Evolutionary conservation across 2,113 vertebrate genomes (phyloP).

Genomic region (Anguilla rostrata): DNA sequence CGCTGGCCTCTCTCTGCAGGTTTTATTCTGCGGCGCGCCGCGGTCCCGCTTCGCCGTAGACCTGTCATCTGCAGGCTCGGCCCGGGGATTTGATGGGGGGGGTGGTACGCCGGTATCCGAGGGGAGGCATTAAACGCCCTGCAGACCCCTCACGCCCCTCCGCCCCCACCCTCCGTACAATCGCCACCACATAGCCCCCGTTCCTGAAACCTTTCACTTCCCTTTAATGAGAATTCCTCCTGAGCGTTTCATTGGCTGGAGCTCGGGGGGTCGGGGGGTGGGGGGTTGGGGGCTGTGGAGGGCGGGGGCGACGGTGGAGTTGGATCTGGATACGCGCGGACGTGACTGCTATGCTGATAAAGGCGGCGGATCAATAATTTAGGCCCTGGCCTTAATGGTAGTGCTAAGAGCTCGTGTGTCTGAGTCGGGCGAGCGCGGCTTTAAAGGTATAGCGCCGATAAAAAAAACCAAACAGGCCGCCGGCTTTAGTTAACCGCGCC

Average conservation of each 20-base stretch:
- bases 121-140: conserved; percentile 83
- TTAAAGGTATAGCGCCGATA: conserved; percentile 69
- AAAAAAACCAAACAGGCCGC: conserved; percentile 43
- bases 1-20: conserved; percentile 50
- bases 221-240: conserved; percentile 97
- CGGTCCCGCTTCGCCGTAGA: too few relatives aligned
- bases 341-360: conserved; percentile 98
- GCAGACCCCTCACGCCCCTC: conserved; percentile 70
- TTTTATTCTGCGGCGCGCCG: conserved; percentile 70
- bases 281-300: conserved; percentile 16
- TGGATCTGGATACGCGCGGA: conserved; percentile 81
- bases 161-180: conserved; percentile 45
- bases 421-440: conserved; percentile 73
- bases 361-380: conserved; percentile 97
- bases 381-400: conserved; percentile 89
- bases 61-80: conserved; percentile 68
- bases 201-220: conserved; percentile 70
- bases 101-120: conserved; percentile 63
- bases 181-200: conserved; percentile 53
- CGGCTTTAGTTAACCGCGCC: conserved; percentile 45
- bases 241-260: conserved; percentile 98
- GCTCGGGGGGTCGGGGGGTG: conserved; percentile 78
- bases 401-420: conserved; percentile 83
- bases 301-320: conserved; percentile 75
- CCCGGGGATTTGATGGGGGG: conserved; percentile 72